Conservation (phyloP, 2,888 invertebrate species). For the Resseliella maxima region DNA sequence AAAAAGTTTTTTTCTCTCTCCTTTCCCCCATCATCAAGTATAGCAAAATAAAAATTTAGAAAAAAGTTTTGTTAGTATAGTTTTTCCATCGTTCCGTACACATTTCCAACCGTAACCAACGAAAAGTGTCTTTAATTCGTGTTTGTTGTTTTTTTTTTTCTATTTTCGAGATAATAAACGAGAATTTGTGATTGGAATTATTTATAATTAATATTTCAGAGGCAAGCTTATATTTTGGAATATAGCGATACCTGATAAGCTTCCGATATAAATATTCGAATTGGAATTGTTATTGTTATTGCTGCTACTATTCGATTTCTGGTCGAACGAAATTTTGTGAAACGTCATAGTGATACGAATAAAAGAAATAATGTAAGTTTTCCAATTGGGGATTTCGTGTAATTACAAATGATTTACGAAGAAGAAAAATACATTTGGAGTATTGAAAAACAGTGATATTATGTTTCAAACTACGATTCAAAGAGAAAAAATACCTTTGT, state of each 20-base stretch:
- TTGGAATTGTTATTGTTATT: not conserved
- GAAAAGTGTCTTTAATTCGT: not conserved
- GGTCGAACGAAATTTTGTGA: not conserved
- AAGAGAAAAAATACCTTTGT: not conserved
- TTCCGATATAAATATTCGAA: not conserved
- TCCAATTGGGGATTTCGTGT: not conserved
- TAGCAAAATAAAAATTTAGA: not conserved
- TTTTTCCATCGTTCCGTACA: not conserved
- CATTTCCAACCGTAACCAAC: not conserved
- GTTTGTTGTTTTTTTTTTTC: not conserved
- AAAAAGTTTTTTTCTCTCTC: not conserved
- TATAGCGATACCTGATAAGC: not conserved
- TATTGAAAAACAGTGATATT: not conserved
- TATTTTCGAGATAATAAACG: not conserved
- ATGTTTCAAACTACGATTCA: not conserved
- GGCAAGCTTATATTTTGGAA: not conserved
- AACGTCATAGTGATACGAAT: not conserved
- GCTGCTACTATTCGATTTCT: not conserved
- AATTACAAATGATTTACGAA: not conserved
- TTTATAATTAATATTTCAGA: slow-evolving; percentile 18
- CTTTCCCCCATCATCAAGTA: not conserved
- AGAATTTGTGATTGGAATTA: not conserved
- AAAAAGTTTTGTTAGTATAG: not conserved
- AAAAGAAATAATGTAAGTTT: not conserved
- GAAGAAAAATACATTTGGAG: not conserved